These are phyloP conservation scores for Aplysina aerophoba DNA, from an alignment of 37 sponge, comb jelly and placozoan species.

Conservation along the genomic window DNA sequence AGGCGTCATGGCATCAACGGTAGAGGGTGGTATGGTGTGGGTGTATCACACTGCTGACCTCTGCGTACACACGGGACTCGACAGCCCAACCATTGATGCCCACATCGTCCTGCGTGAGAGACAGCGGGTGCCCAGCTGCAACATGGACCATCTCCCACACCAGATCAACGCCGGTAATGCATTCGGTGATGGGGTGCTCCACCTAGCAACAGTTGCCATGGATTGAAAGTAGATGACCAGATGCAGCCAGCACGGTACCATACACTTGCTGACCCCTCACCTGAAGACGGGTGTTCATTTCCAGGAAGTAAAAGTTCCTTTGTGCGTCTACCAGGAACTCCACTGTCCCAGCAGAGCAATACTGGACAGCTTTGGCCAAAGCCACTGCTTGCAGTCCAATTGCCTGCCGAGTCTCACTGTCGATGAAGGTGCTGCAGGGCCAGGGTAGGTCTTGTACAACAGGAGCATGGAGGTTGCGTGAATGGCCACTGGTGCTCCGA, in stretches of 20 bases:
- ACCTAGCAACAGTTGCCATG: slow-evolving; percentile 50
- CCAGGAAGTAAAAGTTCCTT: slow-evolving; percentile 97
- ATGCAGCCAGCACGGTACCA: too few relatives aligned
- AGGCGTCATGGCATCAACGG: too few relatives aligned
- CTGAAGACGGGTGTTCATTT: slow-evolving; percentile 99
- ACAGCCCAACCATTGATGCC: slow-evolving; percentile 97
- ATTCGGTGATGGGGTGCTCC: slow-evolving; percentile 98
- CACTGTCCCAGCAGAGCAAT: slow-evolving; percentile 92
- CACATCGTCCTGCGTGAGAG: slow-evolving; percentile 79
- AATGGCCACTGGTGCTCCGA: too few relatives aligned
- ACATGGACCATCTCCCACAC: slow-evolving; percentile 94
- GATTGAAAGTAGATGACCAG: neutral
- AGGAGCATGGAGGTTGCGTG: too few relatives aligned
- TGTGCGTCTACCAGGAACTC: slow-evolving; percentile 96
- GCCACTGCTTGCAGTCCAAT: slow-evolving; percentile 94
- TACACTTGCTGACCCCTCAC: too few relatives aligned
- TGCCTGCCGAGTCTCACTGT: slow-evolving; percentile 78
- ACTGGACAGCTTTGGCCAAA: slow-evolving; percentile 87
- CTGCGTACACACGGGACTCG: slow-evolving; percentile 94
- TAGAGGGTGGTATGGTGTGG: too few relatives aligned
- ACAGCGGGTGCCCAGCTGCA: slow-evolving; percentile 84
- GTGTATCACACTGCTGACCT: slow-evolving; percentile 77
- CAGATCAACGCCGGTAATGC: slow-evolving; percentile 91
- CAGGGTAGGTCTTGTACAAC: too few relatives aligned
- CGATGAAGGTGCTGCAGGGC: slow-evolving; percentile 74